These are phyloP conservation scores for Gopherus flavomarginatus DNA, from an alignment of 2,113 vertebrate species.

Conservation along the genomic window DNA sequence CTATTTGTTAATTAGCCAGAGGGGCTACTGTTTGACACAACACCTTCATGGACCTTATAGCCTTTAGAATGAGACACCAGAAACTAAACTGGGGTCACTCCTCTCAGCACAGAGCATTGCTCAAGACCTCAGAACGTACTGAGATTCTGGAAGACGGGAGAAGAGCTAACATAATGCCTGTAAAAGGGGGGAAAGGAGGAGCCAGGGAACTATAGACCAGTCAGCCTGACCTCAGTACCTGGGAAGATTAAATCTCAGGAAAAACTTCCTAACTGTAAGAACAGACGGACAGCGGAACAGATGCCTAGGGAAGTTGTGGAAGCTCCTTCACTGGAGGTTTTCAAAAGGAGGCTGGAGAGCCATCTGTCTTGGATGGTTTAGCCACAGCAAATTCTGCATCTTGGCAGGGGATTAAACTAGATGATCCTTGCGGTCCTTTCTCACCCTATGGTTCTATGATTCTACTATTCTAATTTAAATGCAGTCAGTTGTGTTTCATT, in stretches of 20 bases:
- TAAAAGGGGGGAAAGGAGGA: not conserved
- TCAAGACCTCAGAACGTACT: not conserved
- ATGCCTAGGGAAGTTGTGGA: not conserved
- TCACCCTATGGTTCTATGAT: not conserved
- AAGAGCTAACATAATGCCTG: not conserved
- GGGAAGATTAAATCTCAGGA: not conserved
- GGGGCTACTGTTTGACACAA: accelerated
- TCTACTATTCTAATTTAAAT: not conserved
- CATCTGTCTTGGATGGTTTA: not conserved
- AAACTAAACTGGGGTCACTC: accelerated
- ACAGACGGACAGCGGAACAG: not conserved
- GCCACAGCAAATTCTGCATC: not conserved
- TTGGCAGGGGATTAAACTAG: not conserved
- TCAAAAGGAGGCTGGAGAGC: not conserved
- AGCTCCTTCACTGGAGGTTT: not conserved
- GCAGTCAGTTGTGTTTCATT: not conserved
- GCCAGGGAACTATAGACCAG: not conserved
- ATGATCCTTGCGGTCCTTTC: not conserved
- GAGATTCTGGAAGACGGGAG: not conserved
- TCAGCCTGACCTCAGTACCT: not conserved
- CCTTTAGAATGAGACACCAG: accelerated
- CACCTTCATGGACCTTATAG: accelerated
- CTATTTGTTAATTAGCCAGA: accelerated
- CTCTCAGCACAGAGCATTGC: not conserved
- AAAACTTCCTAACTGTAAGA: not conserved